Base-by-base conservation (phyloP, 2,113 vertebrate species). In the Equus przewalskii region DNA sequence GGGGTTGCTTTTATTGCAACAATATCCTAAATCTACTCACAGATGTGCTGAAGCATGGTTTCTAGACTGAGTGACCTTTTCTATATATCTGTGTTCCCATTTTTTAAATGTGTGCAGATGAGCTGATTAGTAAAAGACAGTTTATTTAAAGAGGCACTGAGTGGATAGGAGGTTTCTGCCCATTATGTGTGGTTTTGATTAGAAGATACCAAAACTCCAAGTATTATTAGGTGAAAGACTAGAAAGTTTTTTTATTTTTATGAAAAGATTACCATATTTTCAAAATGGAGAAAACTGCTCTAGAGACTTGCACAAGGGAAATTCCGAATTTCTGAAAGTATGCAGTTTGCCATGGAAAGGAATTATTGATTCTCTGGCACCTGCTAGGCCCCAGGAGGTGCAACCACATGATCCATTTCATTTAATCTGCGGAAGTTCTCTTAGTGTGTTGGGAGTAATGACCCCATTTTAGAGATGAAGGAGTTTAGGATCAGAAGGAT, bases 391-490 rank as follows among this genome's bases (percentile, higher is more conserved):
- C 0, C 11, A 41, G 70, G 22, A 44, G 4, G 16, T 22, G 0
- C 6, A 14, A 8, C 15, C 80, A 73, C 14, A 5, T 6, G 8
- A 18, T 18, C 28, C 6, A 81, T 18, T 67, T 67, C 15, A 18
- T 88, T 64, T 44, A 16, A 30, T 69, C 67, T 58, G 86, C 7
- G 15, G 24, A 70, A 84, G 49, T 26, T 72, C 84, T 94, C 70
- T 30, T 41, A 73, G 36, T 15, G 5, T 14, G 15, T 13, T 11
- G 11, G n/a, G 60, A 60, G 65, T 12, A 26, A 58, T 30, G 54
- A 88, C 26, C 36, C 81, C 91, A 85, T 96, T 93, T 84, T 82
- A 2, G 6, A 62, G 70, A 85, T 81, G 19, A 90, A 95, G 72
- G 93, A 58, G 22, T 80, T 7, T 51, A 95, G 51, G 3, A 49